Conservation (phyloP, 2,797 vertebrate genomes). For the Podargus strigoides region DNA sequence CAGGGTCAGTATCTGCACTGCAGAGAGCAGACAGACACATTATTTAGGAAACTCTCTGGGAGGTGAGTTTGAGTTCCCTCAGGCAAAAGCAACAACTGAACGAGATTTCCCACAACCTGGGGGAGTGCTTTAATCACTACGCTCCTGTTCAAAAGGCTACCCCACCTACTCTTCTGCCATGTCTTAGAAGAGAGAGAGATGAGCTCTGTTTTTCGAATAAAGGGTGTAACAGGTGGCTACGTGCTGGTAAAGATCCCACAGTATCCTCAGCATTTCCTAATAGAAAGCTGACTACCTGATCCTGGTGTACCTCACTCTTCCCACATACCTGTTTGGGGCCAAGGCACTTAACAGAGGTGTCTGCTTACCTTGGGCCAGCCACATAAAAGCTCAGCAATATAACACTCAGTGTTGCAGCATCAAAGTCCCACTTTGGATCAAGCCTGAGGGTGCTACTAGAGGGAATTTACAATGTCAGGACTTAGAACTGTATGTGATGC, state of each 20-base stretch:
- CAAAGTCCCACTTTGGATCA: conserved; percentile 45
- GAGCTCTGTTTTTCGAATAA: conserved; percentile 19
- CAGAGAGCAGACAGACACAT: neutral
- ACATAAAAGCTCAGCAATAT: conserved; percentile 56
- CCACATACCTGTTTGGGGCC: conserved; percentile 32
- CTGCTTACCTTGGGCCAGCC: conserved; percentile 57
- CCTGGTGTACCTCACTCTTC: neutral
- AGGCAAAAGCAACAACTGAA: conserved; percentile 20
- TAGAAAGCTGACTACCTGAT: conserved; percentile 15
- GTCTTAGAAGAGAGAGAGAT: conserved; percentile 7
- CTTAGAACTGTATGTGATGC: conserved; percentile 5
- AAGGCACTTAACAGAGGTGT: conserved; percentile 39
- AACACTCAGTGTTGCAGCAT: conserved; percentile 51
- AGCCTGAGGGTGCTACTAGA: conserved; percentile 28
- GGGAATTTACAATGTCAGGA: conserved; percentile 59
- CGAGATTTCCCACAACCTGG: conserved; percentile 38
- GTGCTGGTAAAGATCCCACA: conserved; percentile 43
- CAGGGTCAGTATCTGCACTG: neutral
- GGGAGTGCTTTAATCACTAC: conserved; percentile 54
- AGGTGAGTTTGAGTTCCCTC: conserved; percentile 49
- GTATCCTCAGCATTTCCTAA: conserved; percentile 60
- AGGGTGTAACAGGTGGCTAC: conserved; percentile 46
- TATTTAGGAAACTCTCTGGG: conserved; percentile 47
- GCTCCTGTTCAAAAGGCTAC: conserved; percentile 51
- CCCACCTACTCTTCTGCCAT: conserved; percentile 31